Base-by-base conservation (phyloP, 2,113 vertebrate species). In the Chaenocephalus aceratus region DNA sequence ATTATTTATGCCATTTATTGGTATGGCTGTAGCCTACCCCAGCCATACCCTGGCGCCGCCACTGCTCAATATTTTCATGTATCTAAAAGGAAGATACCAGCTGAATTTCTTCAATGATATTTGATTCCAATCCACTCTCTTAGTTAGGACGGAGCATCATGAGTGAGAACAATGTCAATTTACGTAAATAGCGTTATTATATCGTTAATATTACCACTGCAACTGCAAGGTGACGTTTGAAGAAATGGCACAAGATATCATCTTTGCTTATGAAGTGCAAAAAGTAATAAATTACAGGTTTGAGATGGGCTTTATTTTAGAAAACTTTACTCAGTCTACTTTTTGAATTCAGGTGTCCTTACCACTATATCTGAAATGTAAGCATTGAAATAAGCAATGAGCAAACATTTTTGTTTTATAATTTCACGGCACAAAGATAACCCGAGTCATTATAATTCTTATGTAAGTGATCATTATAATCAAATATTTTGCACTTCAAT, bases 151-250 rank as follows among this genome's bases (percentile, higher is more conserved):
- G 0, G 3, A n/a, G 7, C 44, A 72, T 12, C 21, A 6, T 15
- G 3, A 48, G 15, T 34, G 26, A 41, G 36, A 41, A 49, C 23
- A 8, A 10, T 64, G 60, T 58, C 44, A 36, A 23, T 12, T 70
- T 45, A 45, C 12, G 5, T 36, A 52, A 70, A 58, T 5, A 7
- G 0, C n/a, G 0, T 49, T 49, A 30, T 26, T 45, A 26, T 26
- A 49, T 23, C 63, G 6, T 53, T 26, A 67, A 53, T 52, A 41
- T 41, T 6, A 41, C 34, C 34, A 62, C 36, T 41, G 15, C 13
- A 2, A 23, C 48, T 26, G 51, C 54, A 79, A 72, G 45, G 10
- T 45, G 66, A 49, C 51, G 41, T 53, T 53, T 75, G 14, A 44
- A 75, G 34, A 60, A 53, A 34, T 18, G 41, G 26, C 16, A 56